A percentile compares a stretch with the other conserved stretches of the same genome.
Evolutionary conservation across 2,888 invertebrate species (phyloP).

Genomic region (Eupithecia insigniata): DNA sequence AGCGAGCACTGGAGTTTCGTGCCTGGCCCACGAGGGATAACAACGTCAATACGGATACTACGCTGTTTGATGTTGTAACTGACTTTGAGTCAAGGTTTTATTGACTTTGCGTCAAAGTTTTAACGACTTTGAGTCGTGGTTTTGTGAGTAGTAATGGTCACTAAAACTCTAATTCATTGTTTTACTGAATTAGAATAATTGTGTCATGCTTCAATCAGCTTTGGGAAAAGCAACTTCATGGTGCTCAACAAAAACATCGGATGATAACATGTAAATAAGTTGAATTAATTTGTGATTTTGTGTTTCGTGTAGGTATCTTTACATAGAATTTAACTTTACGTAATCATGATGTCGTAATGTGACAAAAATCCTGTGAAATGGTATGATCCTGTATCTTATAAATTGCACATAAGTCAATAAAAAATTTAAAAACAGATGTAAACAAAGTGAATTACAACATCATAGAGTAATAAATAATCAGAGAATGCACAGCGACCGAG

Average conservation of each 20-base stretch:
- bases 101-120: slow-evolving; percentile 46
- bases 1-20: slow-evolving; percentile 94
- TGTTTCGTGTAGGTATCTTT: not conserved
- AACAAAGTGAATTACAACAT: slow-evolving; percentile 59
- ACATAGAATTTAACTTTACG: not conserved
- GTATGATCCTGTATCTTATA: not conserved
- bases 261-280: not conserved
- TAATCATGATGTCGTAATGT: not conserved
- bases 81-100: slow-evolving; percentile 51
- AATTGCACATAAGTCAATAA: not conserved
- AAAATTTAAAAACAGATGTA: not conserved
- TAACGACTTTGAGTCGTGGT: slow-evolving; percentile 34
- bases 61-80: slow-evolving; percentile 57
- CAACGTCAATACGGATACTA: slow-evolving; percentile 53
- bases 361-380: not conserved
- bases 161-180: not conserved
- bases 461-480: slow-evolving; percentile 51
- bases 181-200: slow-evolving; percentile 1
- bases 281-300: not conserved
- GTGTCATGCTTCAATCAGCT: not conserved
- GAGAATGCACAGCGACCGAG: slow-evolving; percentile 45
- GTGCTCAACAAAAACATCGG: not conserved
- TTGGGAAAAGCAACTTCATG: not conserved
- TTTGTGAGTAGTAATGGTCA: not conserved
- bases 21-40: slow-evolving; percentile 86